These are phyloP conservation scores for Dinothrombium tinctorium DNA, from an alignment of 1,140 invertebrate species.

Conservation along the genomic window DNA sequence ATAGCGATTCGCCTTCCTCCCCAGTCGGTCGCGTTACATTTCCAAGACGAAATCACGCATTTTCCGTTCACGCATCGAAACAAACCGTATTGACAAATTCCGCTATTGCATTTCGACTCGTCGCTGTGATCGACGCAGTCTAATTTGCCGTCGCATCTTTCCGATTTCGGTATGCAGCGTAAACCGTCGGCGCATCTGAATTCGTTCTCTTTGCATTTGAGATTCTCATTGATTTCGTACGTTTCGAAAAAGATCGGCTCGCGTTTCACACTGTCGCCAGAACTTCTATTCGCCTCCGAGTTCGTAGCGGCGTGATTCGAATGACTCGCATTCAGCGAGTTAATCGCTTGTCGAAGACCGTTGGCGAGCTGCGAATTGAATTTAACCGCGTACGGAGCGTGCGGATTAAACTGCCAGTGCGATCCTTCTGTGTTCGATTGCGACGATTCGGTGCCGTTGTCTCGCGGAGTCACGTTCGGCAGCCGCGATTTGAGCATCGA, in stretches of 20 bases:
- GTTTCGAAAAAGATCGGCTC: too few relatives aligned
- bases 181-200: not conserved
- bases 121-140: constrained; percentile 2
- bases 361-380: not conserved
- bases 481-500: not conserved
- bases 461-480: not conserved
- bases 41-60: not conserved
- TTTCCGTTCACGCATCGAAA: not conserved
- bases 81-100: not conserved
- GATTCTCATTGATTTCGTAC: too few relatives aligned
- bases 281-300: not conserved
- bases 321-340: not conserved
- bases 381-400: not conserved
- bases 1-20: not conserved
- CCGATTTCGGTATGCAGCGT: not conserved
- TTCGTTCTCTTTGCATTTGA: not conserved
- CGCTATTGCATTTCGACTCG: not conserved
- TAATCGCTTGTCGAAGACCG: not conserved
- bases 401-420: not conserved
- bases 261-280: not conserved
- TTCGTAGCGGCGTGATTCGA: too few relatives aligned
- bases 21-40: constrained; percentile 3
- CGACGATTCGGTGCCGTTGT: not conserved
- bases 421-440: not conserved
- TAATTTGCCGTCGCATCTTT: constrained; percentile 1